Conservation (phyloP, 2,888 invertebrate species). For the Himalopsyche japonica region DNA sequence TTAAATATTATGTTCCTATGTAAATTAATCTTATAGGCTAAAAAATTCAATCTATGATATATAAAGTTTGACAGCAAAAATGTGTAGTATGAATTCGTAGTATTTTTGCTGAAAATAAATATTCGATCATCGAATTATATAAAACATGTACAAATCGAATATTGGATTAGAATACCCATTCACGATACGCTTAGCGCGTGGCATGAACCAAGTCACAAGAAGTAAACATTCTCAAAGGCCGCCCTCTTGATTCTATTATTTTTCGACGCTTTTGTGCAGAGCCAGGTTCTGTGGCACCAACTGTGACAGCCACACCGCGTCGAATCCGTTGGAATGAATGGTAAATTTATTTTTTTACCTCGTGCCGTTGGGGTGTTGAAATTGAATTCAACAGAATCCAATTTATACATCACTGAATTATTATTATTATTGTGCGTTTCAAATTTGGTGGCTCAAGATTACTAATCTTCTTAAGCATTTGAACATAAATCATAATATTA, state of each 20-base stretch:
- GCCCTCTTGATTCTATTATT: background rate
- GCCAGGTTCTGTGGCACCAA: constrained; percentile 31
- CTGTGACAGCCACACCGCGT: constrained; percentile 31
- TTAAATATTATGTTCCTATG: too few species aligned
- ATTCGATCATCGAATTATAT: too few species aligned
- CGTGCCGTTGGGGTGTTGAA: constrained; percentile 21
- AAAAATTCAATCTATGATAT: too few species aligned
- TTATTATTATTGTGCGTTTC: background rate
- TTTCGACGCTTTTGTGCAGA: constrained; percentile 8
- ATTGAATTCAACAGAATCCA: constrained; percentile 8
- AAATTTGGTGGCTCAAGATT: background rate
- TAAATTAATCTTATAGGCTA: too few species aligned
- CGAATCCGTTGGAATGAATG: constrained; percentile 18
- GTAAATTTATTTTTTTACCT: constrained; percentile 9
- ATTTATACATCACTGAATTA: background rate
- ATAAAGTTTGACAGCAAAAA: too few species aligned
- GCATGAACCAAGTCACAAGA: background rate
- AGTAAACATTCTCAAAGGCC: background rate
- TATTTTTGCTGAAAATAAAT: too few species aligned
- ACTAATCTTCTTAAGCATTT: background rate
- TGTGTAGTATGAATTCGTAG: too few species aligned
- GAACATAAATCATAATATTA: background rate
- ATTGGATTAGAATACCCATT: too few species aligned
- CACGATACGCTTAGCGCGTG: too few species aligned
- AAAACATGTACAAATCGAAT: too few species aligned